These are phyloP conservation scores for Torymus aiolomorphi DNA, from an alignment of 2,888 invertebrate species.

Conservation along the genomic window DNA sequence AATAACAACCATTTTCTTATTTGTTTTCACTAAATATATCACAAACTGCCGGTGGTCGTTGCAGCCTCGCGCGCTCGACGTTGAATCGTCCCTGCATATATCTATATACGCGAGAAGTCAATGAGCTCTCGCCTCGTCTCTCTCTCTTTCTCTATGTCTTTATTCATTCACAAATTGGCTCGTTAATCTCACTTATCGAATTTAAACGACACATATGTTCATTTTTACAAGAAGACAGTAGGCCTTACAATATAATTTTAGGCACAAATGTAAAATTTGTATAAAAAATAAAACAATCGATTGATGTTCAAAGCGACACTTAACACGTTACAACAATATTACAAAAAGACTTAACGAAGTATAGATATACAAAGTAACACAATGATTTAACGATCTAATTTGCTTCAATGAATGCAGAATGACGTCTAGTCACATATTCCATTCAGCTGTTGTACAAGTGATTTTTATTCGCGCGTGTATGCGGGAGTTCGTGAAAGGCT, in stretches of 20 bases:
- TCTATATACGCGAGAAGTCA: conserved; percentile 34
- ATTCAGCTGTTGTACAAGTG: background rate
- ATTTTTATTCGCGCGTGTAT: conserved; percentile 15
- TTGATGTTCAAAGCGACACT: conserved; percentile 5
- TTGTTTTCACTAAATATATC: conserved; percentile 75
- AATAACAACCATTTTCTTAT: conserved; percentile 72
- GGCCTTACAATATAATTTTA: conserved; percentile 31
- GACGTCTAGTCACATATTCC: too few relatives aligned
- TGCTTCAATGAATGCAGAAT: background rate
- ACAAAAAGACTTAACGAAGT: background rate
- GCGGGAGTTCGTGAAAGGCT: conserved; percentile 28
- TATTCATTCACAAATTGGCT: conserved; percentile 20
- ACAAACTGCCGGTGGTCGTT: conserved; percentile 73
- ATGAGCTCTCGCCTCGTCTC: conserved; percentile 5
- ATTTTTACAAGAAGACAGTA: conserved; percentile 24
- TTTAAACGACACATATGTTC: conserved; percentile 13
- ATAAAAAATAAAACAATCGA: conserved; percentile 11
- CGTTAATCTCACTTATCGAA: conserved; percentile 22
- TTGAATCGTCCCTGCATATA: conserved; percentile 53
- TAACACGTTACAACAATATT: conserved; percentile 5
- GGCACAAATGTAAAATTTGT: conserved; percentile 23
- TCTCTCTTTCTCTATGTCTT: background rate
- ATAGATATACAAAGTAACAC: conserved; percentile 1
- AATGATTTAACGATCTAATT: conserved; percentile 12
- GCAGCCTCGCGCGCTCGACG: conserved; percentile 62